phyloP scores from a whole-genome alignment of 2,888 invertebrate species.

The Drosophila parthenogenetica region DNA sequence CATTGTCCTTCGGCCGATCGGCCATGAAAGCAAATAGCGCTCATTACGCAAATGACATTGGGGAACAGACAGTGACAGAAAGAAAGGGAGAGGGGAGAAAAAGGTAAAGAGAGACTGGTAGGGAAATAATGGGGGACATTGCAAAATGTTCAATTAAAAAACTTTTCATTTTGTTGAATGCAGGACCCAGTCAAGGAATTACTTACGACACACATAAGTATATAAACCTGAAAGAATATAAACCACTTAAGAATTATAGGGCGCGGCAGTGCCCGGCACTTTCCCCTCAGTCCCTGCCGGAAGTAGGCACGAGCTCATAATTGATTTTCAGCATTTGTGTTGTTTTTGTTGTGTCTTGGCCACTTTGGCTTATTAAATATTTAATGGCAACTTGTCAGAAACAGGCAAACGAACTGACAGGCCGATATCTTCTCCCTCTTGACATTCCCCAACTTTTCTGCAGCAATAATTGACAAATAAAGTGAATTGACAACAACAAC shows the following conservation, averaged over 20 bases:
- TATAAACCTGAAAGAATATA: conserved; percentile 23
- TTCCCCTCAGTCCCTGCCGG: not conserved
- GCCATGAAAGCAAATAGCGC: conserved; percentile 47
- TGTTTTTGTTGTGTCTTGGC: conserved; percentile 40
- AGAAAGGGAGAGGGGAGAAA: conserved; percentile 21
- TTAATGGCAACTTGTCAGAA: conserved; percentile 74
- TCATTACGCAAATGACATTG: conserved; percentile 63
- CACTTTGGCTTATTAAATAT: conserved; percentile 80
- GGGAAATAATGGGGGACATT: conserved; percentile 29
- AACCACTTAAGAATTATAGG: conserved; percentile 59
- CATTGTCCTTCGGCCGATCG: conserved; percentile 38
- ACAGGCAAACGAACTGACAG: conserved; percentile 63
- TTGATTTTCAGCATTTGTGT: conserved; percentile 69
- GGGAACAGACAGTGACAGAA: not conserved
- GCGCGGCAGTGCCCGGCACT: not conserved
- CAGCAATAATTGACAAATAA: conserved; percentile 58
- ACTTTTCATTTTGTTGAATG: conserved; percentile 39
- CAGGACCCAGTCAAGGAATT: not conserved
- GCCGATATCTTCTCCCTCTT: not conserved
- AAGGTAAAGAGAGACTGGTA: conserved; percentile 6
- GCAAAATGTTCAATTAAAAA: conserved; percentile 78
- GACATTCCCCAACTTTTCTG: conserved; percentile 21
- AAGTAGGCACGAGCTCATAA: conserved; percentile 48
- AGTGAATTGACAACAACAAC: conserved; percentile 38
- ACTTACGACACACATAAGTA: conserved; percentile 9